These are phyloP conservation scores for Tauraco hartlaubi DNA, from an alignment of 2,797 vertebrate species.

Conservation along the genomic window DNA sequence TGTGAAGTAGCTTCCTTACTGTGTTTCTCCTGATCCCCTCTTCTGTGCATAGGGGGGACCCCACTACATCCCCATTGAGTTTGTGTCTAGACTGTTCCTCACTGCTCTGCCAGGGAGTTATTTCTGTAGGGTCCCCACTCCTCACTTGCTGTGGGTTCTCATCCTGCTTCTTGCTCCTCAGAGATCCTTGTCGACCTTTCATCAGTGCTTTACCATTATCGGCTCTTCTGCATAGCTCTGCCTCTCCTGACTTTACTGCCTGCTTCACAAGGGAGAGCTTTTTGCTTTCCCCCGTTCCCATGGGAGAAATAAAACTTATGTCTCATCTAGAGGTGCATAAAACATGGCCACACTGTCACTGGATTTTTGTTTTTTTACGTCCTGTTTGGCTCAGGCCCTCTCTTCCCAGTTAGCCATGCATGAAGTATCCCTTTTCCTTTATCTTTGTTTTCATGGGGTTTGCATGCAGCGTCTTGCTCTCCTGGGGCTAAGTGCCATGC, in stretches of 20 bases:
- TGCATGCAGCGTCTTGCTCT: not conserved
- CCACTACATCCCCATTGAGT: not conserved
- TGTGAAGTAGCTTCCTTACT: not conserved
- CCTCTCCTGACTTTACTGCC: not conserved
- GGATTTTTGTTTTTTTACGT: not conserved
- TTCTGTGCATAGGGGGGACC: not conserved
- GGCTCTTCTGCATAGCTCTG: not conserved
- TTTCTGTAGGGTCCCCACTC: not conserved
- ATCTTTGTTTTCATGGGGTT: not conserved
- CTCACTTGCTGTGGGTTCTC: not conserved
- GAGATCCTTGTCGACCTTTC: not conserved
- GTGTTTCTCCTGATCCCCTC: not conserved
- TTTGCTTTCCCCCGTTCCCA: not conserved
- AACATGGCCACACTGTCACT: not conserved
- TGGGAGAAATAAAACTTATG: not conserved
- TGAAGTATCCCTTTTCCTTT: not conserved
- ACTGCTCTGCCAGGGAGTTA: not conserved
- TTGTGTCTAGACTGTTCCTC: not conserved
- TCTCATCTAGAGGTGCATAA: not conserved
- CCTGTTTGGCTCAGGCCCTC: not conserved
- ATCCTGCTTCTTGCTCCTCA: not conserved
- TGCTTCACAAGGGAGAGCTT: not conserved
- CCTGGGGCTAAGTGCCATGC: not conserved
- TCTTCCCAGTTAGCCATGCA: not conserved
- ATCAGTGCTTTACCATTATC: rapidly evolving